Conservation (phyloP, 2,888 invertebrate species). For the Eupithecia insigniata region DNA sequence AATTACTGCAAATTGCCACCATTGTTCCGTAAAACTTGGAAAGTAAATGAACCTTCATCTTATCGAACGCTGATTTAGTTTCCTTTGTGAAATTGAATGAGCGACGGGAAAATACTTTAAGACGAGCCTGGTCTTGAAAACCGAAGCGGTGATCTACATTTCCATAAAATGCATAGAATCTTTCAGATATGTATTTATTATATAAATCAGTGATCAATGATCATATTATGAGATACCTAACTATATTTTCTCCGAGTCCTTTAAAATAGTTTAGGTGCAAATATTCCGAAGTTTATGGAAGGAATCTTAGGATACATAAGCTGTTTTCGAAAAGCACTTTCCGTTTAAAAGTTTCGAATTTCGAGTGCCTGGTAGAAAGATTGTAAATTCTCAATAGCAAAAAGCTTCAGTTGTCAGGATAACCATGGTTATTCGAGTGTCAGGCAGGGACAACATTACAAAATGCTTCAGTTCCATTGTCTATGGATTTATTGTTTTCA, state of each 20-base stretch:
- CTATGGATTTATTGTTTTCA: conserved; percentile 3
- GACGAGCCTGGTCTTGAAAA: not conserved
- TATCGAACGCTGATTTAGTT: conserved; percentile 30
- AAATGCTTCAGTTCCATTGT: conserved; percentile 9
- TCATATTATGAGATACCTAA: too few species aligned
- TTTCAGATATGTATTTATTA: not conserved
- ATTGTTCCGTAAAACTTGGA: conserved; percentile 57
- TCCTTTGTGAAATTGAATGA: conserved; percentile 20
- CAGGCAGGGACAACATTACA: not conserved
- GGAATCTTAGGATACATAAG: not conserved
- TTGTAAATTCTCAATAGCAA: not conserved
- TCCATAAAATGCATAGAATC: not conserved
- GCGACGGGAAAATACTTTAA: not conserved
- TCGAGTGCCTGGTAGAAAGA: not conserved
- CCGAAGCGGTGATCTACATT: not conserved
- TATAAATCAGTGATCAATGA: not conserved
- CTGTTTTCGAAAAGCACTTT: not conserved
- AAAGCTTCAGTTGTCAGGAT: not conserved
- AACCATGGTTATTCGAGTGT: conserved; percentile 2
- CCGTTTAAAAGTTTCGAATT: not conserved
- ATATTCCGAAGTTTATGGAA: not conserved
- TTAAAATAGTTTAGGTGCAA: not conserved
- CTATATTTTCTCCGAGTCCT: too few species aligned
- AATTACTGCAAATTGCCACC: conserved; percentile 73
- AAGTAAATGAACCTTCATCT: conserved; percentile 33